Evolutionary conservation across 1,140 invertebrate genomes (phyloP).

Genomic region (Agraylea sexmaculata): DNA sequence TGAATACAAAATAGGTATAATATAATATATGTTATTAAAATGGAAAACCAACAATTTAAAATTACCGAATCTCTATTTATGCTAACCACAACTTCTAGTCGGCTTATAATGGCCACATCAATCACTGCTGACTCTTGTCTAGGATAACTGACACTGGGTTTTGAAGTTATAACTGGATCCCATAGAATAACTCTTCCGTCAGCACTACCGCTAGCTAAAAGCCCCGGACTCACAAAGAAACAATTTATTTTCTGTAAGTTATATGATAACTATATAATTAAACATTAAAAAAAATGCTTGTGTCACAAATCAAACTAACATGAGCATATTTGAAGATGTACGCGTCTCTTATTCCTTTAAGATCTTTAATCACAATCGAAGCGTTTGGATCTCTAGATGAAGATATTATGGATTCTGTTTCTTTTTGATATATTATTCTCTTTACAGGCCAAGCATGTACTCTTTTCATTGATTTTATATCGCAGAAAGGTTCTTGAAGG

Average conservation of each 20-base stretch:
- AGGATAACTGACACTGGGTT: slow-evolving; percentile 26
- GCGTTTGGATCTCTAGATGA: slow-evolving; percentile 31
- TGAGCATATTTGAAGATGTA: slow-evolving; percentile 30
- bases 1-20: no score
- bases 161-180: slow-evolving; percentile 31
- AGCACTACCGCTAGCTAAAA: slow-evolving; percentile 33
- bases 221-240: slow-evolving; percentile 27
- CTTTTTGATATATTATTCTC: slow-evolving; percentile 26
- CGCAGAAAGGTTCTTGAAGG: slow-evolving; percentile 27
- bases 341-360: slow-evolving; percentile 25
- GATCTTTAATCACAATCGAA: slow-evolving; percentile 29
- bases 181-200: slow-evolving; percentile 30
- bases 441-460: slow-evolving; percentile 28
- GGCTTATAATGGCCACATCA: slow-evolving; percentile 31
- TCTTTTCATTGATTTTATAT: slow-evolving; percentile 24
- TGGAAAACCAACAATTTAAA: slow-evolving; percentile 15
- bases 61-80: slow-evolving; percentile 33
- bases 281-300: neutral
- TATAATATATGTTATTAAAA: no score
- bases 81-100: slow-evolving; percentile 27
- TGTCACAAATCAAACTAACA: neutral
- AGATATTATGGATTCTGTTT: slow-evolving; percentile 28
- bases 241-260: slow-evolving; percentile 30
- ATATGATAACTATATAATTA: slow-evolving; percentile 1
- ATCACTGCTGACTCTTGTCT: slow-evolving; percentile 28